Conservation (phyloP, 2,888 invertebrate species). For the Holacanthella duospinosa region DNA sequence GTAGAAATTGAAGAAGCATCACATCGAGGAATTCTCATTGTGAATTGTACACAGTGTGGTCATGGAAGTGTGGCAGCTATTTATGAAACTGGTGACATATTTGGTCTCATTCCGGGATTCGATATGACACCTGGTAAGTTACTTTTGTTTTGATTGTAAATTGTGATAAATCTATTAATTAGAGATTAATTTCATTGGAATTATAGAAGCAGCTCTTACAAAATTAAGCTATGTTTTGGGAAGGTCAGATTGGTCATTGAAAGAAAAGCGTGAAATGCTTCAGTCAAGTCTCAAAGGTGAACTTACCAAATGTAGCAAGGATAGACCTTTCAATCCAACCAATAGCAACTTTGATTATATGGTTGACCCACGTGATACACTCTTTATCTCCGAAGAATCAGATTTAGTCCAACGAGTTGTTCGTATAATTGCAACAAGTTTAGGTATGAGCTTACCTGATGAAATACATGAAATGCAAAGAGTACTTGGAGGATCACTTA, state of each 20-base stretch:
- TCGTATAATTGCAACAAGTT: slow-evolving; percentile 49
- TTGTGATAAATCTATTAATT: no score
- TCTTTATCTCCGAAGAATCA: slow-evolving; percentile 14
- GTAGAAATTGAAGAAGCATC: slow-evolving; percentile 59
- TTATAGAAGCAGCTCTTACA: slow-evolving; percentile 71
- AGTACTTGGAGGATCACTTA: slow-evolving; percentile 59
- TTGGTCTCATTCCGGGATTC: slow-evolving; percentile 49
- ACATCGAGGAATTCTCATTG: slow-evolving; percentile 65
- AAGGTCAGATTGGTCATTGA: slow-evolving; percentile 56
- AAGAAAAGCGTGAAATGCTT: slow-evolving; percentile 66
- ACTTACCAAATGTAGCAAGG: slow-evolving; percentile 47
- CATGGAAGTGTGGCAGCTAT: slow-evolving; percentile 66
- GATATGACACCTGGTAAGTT: slow-evolving; percentile 65
- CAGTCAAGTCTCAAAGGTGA: slow-evolving; percentile 68
- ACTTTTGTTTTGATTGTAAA: not conserved
- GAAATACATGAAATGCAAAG: slow-evolving; percentile 49
- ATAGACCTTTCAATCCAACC: slow-evolving; percentile 12
- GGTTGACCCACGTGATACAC: not conserved
- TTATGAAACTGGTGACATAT: slow-evolving; percentile 64
- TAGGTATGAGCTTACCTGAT: slow-evolving; percentile 48
- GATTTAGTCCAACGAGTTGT: slow-evolving; percentile 46
- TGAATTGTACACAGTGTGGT: slow-evolving; percentile 85
- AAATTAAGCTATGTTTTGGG: slow-evolving; percentile 83
- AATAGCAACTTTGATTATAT: not conserved
- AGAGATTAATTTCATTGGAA: no score